Conservation (phyloP, 2,888 invertebrate species). For the Noctuana brunneofusca region DNA sequence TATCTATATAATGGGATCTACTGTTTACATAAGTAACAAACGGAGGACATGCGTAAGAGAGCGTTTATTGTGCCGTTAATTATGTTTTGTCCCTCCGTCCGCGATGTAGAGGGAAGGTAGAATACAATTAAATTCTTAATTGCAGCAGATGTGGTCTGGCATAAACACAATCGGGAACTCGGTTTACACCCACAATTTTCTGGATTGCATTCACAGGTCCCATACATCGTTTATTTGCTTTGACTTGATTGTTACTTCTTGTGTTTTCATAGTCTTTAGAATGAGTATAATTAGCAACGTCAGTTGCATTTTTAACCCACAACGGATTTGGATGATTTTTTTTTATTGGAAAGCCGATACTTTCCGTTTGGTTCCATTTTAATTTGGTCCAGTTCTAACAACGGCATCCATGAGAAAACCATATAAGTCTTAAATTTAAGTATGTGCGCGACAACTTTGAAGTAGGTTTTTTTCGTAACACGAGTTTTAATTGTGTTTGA, state of each 20-base stretch:
- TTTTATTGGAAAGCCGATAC: no score
- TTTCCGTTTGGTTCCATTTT: no score
- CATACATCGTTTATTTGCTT: constrained; percentile 8
- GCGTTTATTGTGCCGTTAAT: constrained; percentile 31
- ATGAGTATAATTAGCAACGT: background rate
- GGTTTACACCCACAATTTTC: constrained; percentile 32
- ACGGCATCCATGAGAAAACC: no score
- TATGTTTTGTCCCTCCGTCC: constrained; percentile 27
- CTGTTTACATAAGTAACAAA: constrained; percentile 28
- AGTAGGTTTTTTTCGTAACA: no score
- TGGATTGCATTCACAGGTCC: constrained; percentile 20
- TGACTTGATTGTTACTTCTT: background rate
- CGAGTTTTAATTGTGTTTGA: no score
- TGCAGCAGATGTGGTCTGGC: constrained; percentile 31
- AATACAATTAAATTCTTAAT: constrained; percentile 34
- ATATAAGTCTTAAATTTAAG: no score
- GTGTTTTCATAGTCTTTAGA: background rate
- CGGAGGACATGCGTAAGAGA: constrained; percentile 28
- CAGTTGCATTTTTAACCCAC: background rate
- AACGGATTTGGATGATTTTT: no score
- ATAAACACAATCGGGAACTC: constrained; percentile 23
- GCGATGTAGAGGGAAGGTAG: constrained; percentile 1
- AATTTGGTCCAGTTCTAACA: no score
- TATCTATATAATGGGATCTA: constrained; percentile 26
- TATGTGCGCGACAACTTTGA: no score